Conservation (phyloP, 1,140 invertebrate genomes). For the Papilio polytes region DNA sequence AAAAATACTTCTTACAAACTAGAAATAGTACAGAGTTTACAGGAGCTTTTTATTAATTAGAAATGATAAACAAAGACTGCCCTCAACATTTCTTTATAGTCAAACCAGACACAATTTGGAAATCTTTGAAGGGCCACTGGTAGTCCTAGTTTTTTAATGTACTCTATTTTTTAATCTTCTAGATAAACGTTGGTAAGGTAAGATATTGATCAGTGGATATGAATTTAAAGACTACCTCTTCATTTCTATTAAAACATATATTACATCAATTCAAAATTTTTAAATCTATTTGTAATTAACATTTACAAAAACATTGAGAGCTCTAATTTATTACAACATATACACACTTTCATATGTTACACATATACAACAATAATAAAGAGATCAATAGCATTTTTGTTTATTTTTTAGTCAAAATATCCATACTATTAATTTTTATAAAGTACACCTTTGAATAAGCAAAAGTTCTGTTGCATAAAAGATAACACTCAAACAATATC, state of each 20-base stretch:
- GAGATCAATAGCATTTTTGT: not conserved
- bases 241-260: no score
- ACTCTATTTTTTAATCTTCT: no score
- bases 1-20: not conserved
- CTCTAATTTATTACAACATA: not conserved
- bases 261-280: no score
- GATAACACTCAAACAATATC: constrained; percentile 78
- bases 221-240: no score
- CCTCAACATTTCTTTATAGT: no score
- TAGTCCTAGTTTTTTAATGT: no score
- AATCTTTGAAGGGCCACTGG: no score
- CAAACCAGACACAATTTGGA: no score
- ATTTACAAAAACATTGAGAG: not conserved
- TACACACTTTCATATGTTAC: constrained; percentile 13
- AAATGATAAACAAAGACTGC: no score
- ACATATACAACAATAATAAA: not conserved
- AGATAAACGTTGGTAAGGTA: no score
- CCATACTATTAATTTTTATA: not conserved
- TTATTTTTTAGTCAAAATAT: not conserved
- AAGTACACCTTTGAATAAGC: not conserved
- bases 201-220: no score
- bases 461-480: not conserved
- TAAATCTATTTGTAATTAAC: no score
- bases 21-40: not conserved
- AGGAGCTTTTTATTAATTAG: not conserved